Conservation (phyloP, 2,797 vertebrate genomes). For the Ateles fusciceps region DNA sequence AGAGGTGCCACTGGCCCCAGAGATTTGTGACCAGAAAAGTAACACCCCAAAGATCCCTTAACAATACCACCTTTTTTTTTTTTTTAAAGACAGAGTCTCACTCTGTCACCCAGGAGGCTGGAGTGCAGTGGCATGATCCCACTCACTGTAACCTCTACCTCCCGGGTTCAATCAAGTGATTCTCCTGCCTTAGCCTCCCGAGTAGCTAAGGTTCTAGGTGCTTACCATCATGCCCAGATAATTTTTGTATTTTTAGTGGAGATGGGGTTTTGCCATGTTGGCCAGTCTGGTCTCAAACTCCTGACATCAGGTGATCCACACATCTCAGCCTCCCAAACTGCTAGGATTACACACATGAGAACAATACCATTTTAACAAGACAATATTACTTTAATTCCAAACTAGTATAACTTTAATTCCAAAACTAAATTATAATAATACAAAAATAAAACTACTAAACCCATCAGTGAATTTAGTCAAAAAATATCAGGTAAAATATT, state of each 20-base stretch:
- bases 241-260: background rate
- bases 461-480: background rate
- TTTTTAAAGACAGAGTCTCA: background rate
- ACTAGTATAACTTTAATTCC: background rate
- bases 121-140: background rate
- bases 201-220: background rate
- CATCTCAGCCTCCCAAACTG: background rate
- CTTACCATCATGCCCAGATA: background rate
- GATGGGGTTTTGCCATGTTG: background rate
- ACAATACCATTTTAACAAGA: background rate
- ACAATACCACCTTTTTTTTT: too few species aligned
- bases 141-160: background rate
- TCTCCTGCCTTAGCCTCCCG: background rate
- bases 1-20: too few species aligned
- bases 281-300: background rate
- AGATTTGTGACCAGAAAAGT: too few species aligned
- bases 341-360: background rate
- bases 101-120: background rate
- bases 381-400: background rate
- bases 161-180: background rate
- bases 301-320: background rate
- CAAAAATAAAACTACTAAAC: background rate
- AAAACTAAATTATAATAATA: background rate
- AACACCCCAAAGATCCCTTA: too few species aligned
- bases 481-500: background rate